Conservation (phyloP, 2,797 vertebrate species). For the Rhadinocentrus ornatus region DNA sequence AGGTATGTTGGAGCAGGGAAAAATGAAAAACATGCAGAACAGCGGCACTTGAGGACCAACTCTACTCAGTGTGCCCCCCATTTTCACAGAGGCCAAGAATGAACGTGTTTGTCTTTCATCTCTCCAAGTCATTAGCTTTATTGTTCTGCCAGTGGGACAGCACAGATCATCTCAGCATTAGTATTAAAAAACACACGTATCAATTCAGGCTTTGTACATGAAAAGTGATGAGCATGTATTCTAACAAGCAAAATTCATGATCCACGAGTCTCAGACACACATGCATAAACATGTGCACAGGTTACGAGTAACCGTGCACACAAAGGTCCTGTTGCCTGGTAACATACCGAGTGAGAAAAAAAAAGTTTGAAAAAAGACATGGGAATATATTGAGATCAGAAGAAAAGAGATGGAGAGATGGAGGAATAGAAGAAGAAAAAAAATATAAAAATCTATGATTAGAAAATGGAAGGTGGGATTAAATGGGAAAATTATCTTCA, state of each 20-base stretch:
- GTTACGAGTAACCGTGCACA: neutral
- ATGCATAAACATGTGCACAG: slow-evolving; percentile 19
- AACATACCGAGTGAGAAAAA: slow-evolving; percentile 37
- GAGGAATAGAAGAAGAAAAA: neutral
- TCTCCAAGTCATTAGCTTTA: slow-evolving; percentile 17
- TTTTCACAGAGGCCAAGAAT: neutral
- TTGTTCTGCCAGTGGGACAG: neutral
- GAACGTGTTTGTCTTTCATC: slow-evolving; percentile 8
- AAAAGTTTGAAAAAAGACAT: slow-evolving; percentile 32
- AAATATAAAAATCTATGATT: slow-evolving; percentile 8
- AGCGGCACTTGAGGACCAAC: too few relatives aligned
- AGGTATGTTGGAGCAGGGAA: too few relatives aligned
- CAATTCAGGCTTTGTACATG: neutral
- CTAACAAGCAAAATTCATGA: slow-evolving; percentile 13
- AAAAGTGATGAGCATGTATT: neutral
- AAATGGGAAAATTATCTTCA: slow-evolving; percentile 18
- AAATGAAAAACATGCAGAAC: too few relatives aligned
- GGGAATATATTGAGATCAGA: slow-evolving; percentile 17
- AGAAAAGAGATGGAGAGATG: neutral
- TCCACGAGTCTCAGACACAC: slow-evolving; percentile 7
- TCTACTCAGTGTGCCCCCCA: slow-evolving; percentile 8
- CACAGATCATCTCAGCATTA: neutral
- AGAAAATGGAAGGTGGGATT: slow-evolving; percentile 8
- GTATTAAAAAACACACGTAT: slow-evolving; percentile 5
- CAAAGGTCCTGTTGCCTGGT: slow-evolving; percentile 49